Conservation (phyloP, 37 sponge, comb jelly and placozoan species). For the Geodia barretti region DNA sequence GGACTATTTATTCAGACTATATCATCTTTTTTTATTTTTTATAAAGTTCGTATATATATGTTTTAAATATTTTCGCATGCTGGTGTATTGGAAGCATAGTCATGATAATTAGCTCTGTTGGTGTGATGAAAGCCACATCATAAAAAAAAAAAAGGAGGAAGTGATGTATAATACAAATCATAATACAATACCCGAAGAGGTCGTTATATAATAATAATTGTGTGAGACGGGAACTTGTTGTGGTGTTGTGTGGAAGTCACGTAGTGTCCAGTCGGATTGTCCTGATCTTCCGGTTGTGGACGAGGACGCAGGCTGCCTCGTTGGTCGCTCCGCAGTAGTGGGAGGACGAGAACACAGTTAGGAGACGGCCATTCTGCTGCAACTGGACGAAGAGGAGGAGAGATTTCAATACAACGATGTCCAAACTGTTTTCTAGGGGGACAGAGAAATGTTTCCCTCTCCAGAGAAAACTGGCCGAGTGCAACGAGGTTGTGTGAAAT, state of each 20-base stretch:
- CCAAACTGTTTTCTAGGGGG: background rate
- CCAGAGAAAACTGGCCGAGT: background rate
- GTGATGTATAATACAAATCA: no score
- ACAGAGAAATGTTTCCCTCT: no score
- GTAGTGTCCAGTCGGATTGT: constrained; percentile 91
- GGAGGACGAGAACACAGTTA: constrained; percentile 96
- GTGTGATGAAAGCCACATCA: no score
- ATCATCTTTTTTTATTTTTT: no score
- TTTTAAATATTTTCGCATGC: no score
- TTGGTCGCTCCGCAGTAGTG: constrained; percentile 94
- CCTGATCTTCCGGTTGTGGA: constrained; percentile 83
- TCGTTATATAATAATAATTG: no score
- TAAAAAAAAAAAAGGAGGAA: no score
- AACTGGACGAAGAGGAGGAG: constrained; percentile 52
- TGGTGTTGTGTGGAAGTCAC: constrained; percentile 2
- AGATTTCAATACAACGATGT: background rate
- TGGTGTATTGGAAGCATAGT: no score
- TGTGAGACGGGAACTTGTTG: background rate
- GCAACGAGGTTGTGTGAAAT: background rate
- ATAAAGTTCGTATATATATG: no score
- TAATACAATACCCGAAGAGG: no score
- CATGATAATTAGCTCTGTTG: no score
- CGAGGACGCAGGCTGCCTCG: constrained; percentile 94
- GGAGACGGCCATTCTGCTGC: constrained; percentile 90
- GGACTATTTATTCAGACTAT: no score